Evolutionary conservation across 2,888 invertebrate genomes (phyloP).

Genomic region (Epinotia bilunana): DNA sequence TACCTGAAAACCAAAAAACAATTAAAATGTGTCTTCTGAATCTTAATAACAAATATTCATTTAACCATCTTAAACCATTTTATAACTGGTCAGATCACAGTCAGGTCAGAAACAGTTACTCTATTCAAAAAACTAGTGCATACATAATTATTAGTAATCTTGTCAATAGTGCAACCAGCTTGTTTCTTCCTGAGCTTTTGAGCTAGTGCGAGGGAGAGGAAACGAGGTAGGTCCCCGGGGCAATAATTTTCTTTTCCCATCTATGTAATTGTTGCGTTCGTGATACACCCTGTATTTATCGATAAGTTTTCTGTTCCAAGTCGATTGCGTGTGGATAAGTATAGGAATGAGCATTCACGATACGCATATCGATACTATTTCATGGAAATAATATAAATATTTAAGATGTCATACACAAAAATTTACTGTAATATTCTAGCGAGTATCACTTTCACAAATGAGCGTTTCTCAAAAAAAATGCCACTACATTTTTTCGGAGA

Average conservation of each 20-base stretch:
- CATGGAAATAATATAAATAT: neutral
- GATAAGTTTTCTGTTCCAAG: slow-evolving; percentile 60
- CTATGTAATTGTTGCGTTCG: slow-evolving; percentile 62
- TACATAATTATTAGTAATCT: slow-evolving; percentile 57
- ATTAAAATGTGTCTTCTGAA: neutral
- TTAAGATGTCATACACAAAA: neutral
- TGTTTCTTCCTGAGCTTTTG: slow-evolving; percentile 9
- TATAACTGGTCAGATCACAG: neutral
- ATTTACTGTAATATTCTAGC: neutral
- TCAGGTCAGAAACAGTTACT: slow-evolving; percentile 29
- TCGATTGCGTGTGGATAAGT: slow-evolving; percentile 51
- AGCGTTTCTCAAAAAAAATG: too few species aligned
- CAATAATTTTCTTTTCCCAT: slow-evolving; percentile 64
- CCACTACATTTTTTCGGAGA: too few species aligned
- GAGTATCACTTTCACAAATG: too few species aligned
- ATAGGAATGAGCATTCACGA: slow-evolving; percentile 47
- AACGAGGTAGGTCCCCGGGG: slow-evolving; percentile 53
- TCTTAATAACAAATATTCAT: neutral
- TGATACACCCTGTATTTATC: slow-evolving; percentile 62
- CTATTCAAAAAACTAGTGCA: slow-evolving; percentile 48
- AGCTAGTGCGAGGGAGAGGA: slow-evolving; percentile 52
- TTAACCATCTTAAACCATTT: neutral
- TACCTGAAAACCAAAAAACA: slow-evolving; percentile 26
- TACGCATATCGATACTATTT: slow-evolving; percentile 34
- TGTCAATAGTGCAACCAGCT: slow-evolving; percentile 53